Evolutionary conservation across 92 coral and sea anemone species (phyloP).

Genomic region (Phymanthus crucifer): DNA sequence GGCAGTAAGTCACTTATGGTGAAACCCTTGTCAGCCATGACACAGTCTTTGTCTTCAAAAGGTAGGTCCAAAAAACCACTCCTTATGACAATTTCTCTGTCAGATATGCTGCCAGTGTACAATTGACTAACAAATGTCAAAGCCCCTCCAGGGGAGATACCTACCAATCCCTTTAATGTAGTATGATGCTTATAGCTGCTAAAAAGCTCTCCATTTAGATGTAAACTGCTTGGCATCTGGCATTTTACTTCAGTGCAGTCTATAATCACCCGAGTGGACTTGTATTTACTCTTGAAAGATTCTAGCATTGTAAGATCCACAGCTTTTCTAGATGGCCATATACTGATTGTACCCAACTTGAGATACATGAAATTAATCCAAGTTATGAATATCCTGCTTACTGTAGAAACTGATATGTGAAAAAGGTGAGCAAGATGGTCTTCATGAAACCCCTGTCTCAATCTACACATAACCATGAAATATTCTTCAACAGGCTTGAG

Average conservation of each 20-base stretch:
- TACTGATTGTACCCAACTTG: slow-evolving; percentile 35
- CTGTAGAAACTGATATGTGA: slow-evolving; percentile 30
- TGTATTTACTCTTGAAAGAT: slow-evolving; percentile 40
- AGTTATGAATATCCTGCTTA: slow-evolving; percentile 33
- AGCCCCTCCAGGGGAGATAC: slow-evolving; percentile 29
- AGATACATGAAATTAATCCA: slow-evolving; percentile 43
- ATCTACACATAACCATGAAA: slow-evolving; percentile 37
- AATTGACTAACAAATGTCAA: slow-evolving; percentile 41
- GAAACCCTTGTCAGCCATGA: slow-evolving; percentile 66
- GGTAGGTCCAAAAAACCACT: slow-evolving; percentile 51
- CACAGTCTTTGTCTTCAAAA: slow-evolving; percentile 42
- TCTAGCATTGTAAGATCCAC: slow-evolving; percentile 45
- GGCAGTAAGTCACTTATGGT: slow-evolving; percentile 48
- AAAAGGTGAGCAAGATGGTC: slow-evolving; percentile 53
- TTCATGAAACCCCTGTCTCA: slow-evolving; percentile 39
- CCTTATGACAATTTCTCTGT: slow-evolving; percentile 48
- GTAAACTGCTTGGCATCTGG: slow-evolving; percentile 35
- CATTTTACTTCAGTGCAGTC: slow-evolving; percentile 39
- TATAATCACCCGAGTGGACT: slow-evolving; percentile 24
- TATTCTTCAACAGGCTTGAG: slow-evolving; percentile 30
- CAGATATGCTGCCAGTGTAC: slow-evolving; percentile 54
- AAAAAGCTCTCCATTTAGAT: slow-evolving; percentile 19
- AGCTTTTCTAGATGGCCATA: slow-evolving; percentile 40
- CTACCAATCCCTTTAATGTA: slow-evolving; percentile 23
- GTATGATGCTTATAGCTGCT: slow-evolving; percentile 24